A percentile compares a stretch with the other conserved stretches of the same genome.
Conservation (phyloP, 2,888 invertebrate species). For the Eugnorisma glareosa region DNA sequence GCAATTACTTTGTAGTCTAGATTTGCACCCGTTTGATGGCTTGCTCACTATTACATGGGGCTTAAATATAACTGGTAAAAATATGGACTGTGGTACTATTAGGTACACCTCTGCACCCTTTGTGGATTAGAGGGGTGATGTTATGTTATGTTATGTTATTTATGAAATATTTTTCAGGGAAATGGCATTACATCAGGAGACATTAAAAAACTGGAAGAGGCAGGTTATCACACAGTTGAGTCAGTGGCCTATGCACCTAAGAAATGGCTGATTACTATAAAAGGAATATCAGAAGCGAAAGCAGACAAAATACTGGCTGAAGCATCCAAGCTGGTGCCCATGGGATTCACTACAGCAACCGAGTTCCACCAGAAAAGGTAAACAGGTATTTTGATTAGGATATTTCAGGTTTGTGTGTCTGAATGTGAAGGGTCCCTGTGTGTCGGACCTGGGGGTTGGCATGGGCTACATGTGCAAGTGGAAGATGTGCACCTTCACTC, state of each 20-base stretch:
- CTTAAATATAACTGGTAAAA: too few species aligned
- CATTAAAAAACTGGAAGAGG: constrained; percentile 97
- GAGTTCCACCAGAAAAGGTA: constrained; percentile 97
- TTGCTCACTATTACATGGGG: neutral
- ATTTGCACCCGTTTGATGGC: neutral
- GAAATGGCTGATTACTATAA: constrained; percentile 96
- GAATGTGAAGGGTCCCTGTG: too few species aligned
- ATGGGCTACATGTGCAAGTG: neutral
- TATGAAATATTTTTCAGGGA: constrained; percentile 90
- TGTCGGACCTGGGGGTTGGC: too few species aligned
- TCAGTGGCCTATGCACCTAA: constrained; percentile 98
- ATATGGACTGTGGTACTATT: neutral
- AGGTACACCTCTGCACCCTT: neutral
- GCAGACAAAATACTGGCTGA: constrained; percentile 98
- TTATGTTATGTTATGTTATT: too few species aligned
- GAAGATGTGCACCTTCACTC: neutral
- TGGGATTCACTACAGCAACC: constrained; percentile 99
- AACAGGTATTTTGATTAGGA: neutral
- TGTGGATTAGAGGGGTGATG: rapidly evolving
- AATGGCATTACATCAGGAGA: constrained; percentile 97
- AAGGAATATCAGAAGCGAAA: constrained; percentile 99
- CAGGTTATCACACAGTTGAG: constrained; percentile 98
- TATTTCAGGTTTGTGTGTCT: neutral
- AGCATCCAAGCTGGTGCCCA: constrained; percentile 97
- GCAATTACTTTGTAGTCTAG: neutral